Evolutionary conservation across 2,888 invertebrate species (phyloP).

Genomic region (Oasisia sp.): DNA sequence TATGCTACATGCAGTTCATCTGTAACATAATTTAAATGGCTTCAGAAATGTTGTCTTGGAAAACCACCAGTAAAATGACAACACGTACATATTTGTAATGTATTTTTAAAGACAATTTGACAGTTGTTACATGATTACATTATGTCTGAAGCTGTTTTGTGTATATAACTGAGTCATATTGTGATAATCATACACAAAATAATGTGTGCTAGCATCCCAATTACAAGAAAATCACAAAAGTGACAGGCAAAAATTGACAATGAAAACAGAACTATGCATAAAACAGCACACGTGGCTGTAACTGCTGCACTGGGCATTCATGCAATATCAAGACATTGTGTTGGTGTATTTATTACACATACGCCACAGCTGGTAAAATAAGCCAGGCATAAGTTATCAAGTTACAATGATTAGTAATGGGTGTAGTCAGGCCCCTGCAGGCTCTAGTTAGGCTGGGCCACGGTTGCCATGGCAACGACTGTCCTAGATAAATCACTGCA

Average conservation of each 20-base stretch:
- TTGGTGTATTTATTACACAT: not conserved
- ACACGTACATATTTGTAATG: too few relatives aligned
- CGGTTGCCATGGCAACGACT: not conserved
- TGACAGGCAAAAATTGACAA: not conserved
- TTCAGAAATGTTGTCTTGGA: too few relatives aligned
- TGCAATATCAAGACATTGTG: not conserved
- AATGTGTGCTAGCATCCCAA: too few relatives aligned
- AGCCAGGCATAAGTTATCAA: constrained; percentile 1
- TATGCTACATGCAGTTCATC: too few relatives aligned
- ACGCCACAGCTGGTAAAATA: not conserved
- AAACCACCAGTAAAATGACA: too few relatives aligned
- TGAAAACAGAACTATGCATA: not conserved
- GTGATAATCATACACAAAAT: too few relatives aligned
- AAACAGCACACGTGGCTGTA: not conserved
- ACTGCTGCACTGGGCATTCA: not conserved
- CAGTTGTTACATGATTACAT: too few relatives aligned
- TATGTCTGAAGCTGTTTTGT: too few relatives aligned
- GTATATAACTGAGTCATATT: too few relatives aligned
- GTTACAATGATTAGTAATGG: not conserved
- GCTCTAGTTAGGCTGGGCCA: not conserved
- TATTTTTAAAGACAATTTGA: too few relatives aligned
- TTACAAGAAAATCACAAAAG: too few relatives aligned
- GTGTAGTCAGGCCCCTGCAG: not conserved
- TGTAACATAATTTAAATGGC: too few relatives aligned
- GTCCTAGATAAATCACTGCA: constrained; percentile 17